A percentile compares a stretch with the other conserved stretches of the same genome.
Evolutionary conservation across 2,113 vertebrate genomes (phyloP).

Genomic region (Pampusana beccarii): DNA sequence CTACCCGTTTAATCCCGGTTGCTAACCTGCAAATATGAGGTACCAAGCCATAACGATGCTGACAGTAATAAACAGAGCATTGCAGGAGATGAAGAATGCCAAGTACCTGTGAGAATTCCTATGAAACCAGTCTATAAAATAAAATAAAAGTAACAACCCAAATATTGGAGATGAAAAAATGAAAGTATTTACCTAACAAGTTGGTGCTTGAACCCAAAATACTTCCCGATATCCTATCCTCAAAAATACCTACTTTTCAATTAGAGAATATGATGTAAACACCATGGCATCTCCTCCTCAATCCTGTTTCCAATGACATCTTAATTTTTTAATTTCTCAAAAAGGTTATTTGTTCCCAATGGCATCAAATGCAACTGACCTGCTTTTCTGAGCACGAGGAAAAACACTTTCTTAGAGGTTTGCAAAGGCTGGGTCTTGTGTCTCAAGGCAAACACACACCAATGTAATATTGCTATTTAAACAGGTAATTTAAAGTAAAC

Average conservation of each 20-base stretch:
- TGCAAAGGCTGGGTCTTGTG: background rate
- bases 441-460: background rate
- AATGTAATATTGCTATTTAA: background rate
- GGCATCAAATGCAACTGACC: background rate
- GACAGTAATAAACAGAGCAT: background rate
- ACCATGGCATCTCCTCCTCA: background rate
- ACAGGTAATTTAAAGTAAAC: background rate
- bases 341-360: background rate
- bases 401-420: background rate
- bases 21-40: background rate
- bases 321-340: background rate
- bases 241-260: background rate
- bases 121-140: background rate
- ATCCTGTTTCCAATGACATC: background rate
- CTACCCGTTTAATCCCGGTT: background rate
- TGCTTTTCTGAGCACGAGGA: background rate
- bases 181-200: background rate
- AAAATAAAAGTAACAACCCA: background rate
- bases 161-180: background rate
- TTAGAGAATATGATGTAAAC: background rate
- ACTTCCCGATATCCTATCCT: background rate
- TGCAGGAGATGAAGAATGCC: background rate
- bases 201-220: background rate
- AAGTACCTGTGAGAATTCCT: background rate
- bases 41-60: background rate